Base-by-base conservation (phyloP, 2,797 vertebrate genomes). In the Enteromius thamalakanensis region DNA sequence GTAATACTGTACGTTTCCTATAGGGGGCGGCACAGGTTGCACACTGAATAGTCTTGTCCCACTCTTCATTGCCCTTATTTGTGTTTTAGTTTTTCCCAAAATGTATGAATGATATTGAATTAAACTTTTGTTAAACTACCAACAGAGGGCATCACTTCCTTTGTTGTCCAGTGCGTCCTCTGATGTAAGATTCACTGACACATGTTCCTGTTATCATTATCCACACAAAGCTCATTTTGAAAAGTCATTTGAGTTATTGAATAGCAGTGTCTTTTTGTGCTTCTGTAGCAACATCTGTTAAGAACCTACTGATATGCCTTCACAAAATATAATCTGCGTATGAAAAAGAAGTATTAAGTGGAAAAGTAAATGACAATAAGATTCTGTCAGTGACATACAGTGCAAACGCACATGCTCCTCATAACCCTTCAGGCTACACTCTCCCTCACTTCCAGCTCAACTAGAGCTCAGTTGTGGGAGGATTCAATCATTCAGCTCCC, bases 131-230 rank as follows among this genome's bases (percentile, higher is more conserved):
- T 40, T 47, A 75, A 83, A 42, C 80, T 77, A 85, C 87, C 89
- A 87, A 89, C 76, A 89, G 88, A 88, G 87, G 87, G 87, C 87
- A 85, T 81, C 79, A 26, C 78, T 79, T 81, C 68, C 87, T 86
- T 79, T 86, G 32, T 49, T 78, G 51, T 83, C 72, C 23, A 65
- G 32, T 37, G 8, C 11, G n/a, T 85, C 9, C 53, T 71, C 71
- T 85, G 14, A 42, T 65, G 19, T 77, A 23, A 26, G 78, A 45
- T 67, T 45, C 34, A 58, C 45, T 17, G 6, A 68, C 11, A 60
- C 29, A 17, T 68, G 47, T 40, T 74, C 21, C 26, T 23, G 29
- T 72, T 62, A 69, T 79, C 40, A 72, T 42, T n/a, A 84, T 85
- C 87, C 62, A 32, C 23, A 86, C 87, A 89, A 79, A 88, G 82